A percentile compares a stretch with the other conserved stretches of the same genome.
These are phyloP conservation scores for Macropodus opercularis DNA, from an alignment of 2,797 vertebrate species.

Conservation along the genomic window DNA sequence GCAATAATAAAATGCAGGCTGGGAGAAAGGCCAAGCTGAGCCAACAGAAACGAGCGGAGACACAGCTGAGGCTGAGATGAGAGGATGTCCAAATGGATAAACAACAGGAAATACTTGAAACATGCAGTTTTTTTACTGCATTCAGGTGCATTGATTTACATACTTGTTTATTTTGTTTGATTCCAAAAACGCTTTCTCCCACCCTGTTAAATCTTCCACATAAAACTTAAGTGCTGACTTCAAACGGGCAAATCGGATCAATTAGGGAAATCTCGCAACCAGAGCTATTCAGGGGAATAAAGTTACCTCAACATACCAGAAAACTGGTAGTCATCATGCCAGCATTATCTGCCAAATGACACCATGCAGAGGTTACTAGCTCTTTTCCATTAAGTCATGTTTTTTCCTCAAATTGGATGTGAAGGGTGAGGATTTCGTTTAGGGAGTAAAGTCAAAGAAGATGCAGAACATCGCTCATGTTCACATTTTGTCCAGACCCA, in stretches of 20 bases:
- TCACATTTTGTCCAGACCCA: conserved; percentile 42
- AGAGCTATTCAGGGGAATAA: conserved; percentile 56
- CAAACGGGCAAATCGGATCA: conserved; percentile 72
- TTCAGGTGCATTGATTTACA: conserved; percentile 81
- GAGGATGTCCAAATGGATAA: conserved; percentile 51
- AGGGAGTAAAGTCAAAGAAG: conserved; percentile 26
- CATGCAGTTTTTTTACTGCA: conserved; percentile 60
- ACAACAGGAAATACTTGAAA: conserved; percentile 71
- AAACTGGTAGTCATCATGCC: conserved; percentile 46
- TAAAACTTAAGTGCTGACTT: conserved; percentile 76
- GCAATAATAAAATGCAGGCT: conserved; percentile 6
- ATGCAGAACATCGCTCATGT: conserved; percentile 26
- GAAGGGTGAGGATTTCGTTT: conserved; percentile 39
- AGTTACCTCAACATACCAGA: conserved; percentile 52
- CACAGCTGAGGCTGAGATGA: conserved; percentile 32
- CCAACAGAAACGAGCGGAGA: conserved; percentile 53
- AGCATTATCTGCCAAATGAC: conserved; percentile 67
- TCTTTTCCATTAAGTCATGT: conserved; percentile 77
- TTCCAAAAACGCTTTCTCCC: conserved; percentile 63
- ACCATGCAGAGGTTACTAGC: conserved; percentile 49
- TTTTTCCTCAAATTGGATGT: conserved; percentile 50
- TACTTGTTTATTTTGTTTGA: conserved; percentile 73
- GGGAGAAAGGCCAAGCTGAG: conserved; percentile 32
- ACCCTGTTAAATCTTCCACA: conserved; percentile 69
- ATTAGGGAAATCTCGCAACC: conserved; percentile 66